Percentiles rank a stretch among this genome's conserved stretches.
Evolutionary conservation across 2,888 invertebrate species (phyloP).

Genomic region (Altica lythri): DNA sequence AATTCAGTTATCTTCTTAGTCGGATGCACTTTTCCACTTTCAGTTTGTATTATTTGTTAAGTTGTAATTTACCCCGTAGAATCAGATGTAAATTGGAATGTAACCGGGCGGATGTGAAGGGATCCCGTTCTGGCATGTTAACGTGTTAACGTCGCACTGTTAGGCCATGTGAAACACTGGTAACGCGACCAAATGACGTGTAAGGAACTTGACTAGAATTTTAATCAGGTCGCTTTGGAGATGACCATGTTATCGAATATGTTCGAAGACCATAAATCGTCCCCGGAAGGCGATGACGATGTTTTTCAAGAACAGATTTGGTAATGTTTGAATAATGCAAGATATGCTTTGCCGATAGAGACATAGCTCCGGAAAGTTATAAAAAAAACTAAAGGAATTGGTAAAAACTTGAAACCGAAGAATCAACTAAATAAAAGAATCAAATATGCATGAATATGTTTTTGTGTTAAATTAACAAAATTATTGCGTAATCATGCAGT

Average conservation of each 20-base stretch:
- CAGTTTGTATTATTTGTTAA: constrained; percentile 52
- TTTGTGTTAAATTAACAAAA: too few species aligned
- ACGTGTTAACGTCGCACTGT: constrained; percentile 36
- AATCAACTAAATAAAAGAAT: too few species aligned
- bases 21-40: constrained; percentile 47
- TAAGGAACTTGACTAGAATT: constrained; percentile 51
- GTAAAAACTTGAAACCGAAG: too few species aligned
- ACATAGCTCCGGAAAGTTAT: too few species aligned
- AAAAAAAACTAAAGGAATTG: too few species aligned
- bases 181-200: constrained; percentile 59
- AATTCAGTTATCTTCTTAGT: constrained; percentile 52
- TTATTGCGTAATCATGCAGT: too few species aligned
- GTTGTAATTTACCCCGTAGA: constrained; percentile 44
- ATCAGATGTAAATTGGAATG: constrained; percentile 49
- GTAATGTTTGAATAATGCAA: too few species aligned
- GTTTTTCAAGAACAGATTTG: neutral
- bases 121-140: constrained; percentile 26
- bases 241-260: constrained; percentile 30
- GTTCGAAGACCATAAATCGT: constrained; percentile 11
- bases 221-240: constrained; percentile 37
- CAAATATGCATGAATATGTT: too few species aligned
- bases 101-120: constrained; percentile 42
- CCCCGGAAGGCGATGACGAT: neutral
- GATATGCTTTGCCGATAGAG: too few species aligned
- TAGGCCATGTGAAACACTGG: constrained; percentile 41